phyloP scores from a whole-genome alignment of 2,113 vertebrate species.

The Lucifuga dentata region DNA sequence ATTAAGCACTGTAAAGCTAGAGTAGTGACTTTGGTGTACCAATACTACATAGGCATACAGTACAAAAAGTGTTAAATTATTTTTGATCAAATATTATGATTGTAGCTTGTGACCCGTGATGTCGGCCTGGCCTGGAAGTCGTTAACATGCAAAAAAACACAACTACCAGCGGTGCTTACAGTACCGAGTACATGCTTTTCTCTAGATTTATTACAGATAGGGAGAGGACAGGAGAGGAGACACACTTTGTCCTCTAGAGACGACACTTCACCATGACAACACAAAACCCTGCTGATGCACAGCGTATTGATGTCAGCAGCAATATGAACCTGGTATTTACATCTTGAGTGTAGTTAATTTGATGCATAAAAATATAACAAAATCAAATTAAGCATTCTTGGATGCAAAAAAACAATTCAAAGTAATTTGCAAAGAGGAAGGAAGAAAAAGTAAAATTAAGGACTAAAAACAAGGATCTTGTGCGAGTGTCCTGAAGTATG shows the following conservation, averaged over 20 bases:
- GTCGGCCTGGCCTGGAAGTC: slow-evolving; percentile 86
- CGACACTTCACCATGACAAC: slow-evolving; percentile 26
- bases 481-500: too few species aligned
- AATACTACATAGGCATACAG: too few species aligned
- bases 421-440: slow-evolving; percentile 5
- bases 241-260: not conserved
- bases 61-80: too few species aligned
- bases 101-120: slow-evolving; percentile 65
- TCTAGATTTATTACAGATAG: slow-evolving; percentile 99
- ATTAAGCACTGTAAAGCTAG: slow-evolving; percentile 76
- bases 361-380: not conserved
- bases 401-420: not conserved
- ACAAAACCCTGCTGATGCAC: not conserved
- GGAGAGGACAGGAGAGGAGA: too few species aligned
- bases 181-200: slow-evolving; percentile 94
- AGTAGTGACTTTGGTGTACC: slow-evolving; percentile 82
- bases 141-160: slow-evolving; percentile 82
- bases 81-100: too few species aligned
- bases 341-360: not conserved
- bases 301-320: not conserved
- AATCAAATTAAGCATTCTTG: slow-evolving; percentile 7
- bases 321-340: not conserved
- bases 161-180: slow-evolving; percentile 92
- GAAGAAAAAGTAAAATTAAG: slow-evolving; percentile 22
- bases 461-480: not conserved